phyloP scores from a whole-genome alignment of 2,113 vertebrate genomes.

The Bos javanicus region DNA sequence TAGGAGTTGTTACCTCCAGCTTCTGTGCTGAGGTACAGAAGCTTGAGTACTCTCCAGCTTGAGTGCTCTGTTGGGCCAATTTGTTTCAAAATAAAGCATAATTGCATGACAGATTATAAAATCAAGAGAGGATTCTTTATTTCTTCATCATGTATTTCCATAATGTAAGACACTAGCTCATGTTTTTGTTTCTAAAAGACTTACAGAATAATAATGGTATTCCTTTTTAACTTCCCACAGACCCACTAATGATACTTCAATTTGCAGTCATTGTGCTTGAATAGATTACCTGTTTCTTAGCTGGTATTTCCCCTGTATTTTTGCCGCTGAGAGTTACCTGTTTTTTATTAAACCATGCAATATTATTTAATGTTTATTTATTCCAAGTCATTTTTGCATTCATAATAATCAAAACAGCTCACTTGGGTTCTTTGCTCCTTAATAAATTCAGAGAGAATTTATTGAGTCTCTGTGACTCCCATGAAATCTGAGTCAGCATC shows the following conservation, averaged over 20 bases:
- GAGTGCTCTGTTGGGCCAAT: not conserved
- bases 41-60: not conserved
- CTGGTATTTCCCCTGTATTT: not conserved
- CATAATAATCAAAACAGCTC: not conserved
- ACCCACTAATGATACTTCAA: not conserved
- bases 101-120: conserved; percentile 7
- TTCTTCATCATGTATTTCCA: not conserved
- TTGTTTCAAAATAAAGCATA: conserved; percentile 18
- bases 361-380: not conserved
- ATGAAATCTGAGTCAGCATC: not conserved
- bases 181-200: conserved; percentile 16
- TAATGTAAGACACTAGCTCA: not conserved
- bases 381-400: not conserved
- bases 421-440: not conserved
- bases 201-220: not conserved
- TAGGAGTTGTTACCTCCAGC: not conserved
- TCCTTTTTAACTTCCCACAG: not conserved
- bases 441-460: not conserved
- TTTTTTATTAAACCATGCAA: not conserved
- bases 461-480: not conserved
- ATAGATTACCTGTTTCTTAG: not conserved
- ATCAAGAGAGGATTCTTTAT: not conserved
- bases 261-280: not conserved
- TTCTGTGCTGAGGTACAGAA: not conserved
- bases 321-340: not conserved